A percentile compares a stretch with the other conserved stretches of the same genome.
Evolutionary conservation across 2,888 invertebrate species (phyloP).

Genomic region (Blera fallax): DNA sequence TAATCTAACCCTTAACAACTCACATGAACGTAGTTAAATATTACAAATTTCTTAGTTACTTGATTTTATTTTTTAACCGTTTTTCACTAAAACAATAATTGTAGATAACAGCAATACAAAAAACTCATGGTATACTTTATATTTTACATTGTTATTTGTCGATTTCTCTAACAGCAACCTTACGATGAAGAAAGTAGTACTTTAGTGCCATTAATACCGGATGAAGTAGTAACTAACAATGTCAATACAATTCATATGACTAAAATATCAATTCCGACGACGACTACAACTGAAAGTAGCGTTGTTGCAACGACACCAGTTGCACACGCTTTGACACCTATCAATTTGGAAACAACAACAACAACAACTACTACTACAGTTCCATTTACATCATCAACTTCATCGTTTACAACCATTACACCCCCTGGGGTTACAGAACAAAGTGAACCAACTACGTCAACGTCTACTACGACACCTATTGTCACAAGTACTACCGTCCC

Average conservation of each 20-base stretch:
- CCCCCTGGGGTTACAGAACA: constrained; percentile 59
- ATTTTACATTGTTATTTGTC: constrained; percentile 68
- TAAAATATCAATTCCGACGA: constrained; percentile 45
- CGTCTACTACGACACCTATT: constrained; percentile 64
- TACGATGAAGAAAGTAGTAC: constrained; percentile 67
- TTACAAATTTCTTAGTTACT: constrained; percentile 56
- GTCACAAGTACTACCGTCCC: constrained; percentile 57
- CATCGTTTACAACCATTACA: constrained; percentile 60
- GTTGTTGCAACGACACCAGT: constrained; percentile 47
- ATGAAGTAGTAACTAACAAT: constrained; percentile 57
- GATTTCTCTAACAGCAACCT: constrained; percentile 66
- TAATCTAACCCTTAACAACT: constrained; percentile 61
- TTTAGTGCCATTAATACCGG: constrained; percentile 72
- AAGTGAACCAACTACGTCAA: constrained; percentile 54
- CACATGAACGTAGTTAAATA: constrained; percentile 60
- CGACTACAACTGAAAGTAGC: constrained; percentile 45
- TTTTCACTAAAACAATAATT: constrained; percentile 64
- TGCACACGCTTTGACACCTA: constrained; percentile 49
- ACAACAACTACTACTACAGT: constrained; percentile 61
- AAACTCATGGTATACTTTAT: constrained; percentile 53
- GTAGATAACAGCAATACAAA: constrained; percentile 57
- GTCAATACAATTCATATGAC: constrained; percentile 68
- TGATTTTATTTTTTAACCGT: constrained; percentile 57
- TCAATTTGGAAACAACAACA: constrained; percentile 61
- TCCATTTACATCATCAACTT: constrained; percentile 58